These are phyloP conservation scores for Drosophila robusta DNA, from an alignment of 2,888 invertebrate genomes.

Conservation along the genomic window DNA sequence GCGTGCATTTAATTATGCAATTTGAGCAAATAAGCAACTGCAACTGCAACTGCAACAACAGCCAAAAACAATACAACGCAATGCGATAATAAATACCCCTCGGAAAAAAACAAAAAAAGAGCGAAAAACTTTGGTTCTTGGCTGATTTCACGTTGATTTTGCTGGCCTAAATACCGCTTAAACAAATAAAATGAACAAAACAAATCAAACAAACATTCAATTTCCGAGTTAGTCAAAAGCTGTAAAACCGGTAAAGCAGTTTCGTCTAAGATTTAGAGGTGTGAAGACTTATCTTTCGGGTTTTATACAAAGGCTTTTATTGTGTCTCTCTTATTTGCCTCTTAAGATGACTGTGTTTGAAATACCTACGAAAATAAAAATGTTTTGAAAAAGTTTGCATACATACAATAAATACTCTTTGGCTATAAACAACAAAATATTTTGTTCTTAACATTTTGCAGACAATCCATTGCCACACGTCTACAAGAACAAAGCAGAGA, in stretches of 20 bases:
- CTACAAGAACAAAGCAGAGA: neutral
- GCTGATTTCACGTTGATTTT: conserved; percentile 47
- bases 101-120: neutral
- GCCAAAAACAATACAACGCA: conserved; percentile 17
- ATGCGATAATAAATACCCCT: neutral
- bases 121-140: conserved; percentile 42
- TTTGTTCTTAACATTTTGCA: neutral
- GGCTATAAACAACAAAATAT: neutral
- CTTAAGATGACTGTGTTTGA: neutral
- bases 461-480: neutral
- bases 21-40: conserved; percentile 71
- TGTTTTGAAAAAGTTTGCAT: neutral
- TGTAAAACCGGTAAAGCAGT: conserved; percentile 55
- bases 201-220: conserved; percentile 22
- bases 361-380: neutral
- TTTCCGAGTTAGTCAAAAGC: conserved; percentile 62
- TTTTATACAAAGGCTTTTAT: conserved; percentile 44
- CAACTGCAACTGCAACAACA: conserved; percentile 25
- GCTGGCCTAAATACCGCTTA: conserved; percentile 54
- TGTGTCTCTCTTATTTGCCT: conserved; percentile 21
- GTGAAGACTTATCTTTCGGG: conserved; percentile 38
- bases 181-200: conserved; percentile 28
- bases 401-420: neutral
- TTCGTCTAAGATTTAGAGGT: conserved; percentile 44
- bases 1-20: conserved; percentile 80